A percentile compares a stretch with the other conserved stretches of the same genome.
These are phyloP conservation scores for Euphonia xanthogaster DNA, from an alignment of 2,797 vertebrate genomes.

Conservation along the genomic window DNA sequence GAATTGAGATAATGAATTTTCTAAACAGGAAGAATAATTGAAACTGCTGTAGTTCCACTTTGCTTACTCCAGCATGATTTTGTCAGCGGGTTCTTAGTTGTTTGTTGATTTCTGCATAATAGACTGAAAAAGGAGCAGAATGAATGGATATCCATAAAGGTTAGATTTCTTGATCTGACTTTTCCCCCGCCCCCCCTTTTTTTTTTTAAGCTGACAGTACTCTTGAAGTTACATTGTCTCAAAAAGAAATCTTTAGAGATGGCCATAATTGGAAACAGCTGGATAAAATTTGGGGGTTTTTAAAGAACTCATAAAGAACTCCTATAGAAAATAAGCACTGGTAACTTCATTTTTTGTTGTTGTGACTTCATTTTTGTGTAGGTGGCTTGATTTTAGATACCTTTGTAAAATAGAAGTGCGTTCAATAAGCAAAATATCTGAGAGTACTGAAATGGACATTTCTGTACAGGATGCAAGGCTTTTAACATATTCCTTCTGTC, in stretches of 20 bases:
- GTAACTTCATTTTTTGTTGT: not conserved
- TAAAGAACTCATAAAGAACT: not conserved
- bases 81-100: not conserved
- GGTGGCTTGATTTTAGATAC: not conserved
- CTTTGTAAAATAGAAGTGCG: not conserved
- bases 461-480: not conserved
- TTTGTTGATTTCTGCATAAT: not conserved
- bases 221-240: not conserved
- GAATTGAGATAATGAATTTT: not conserved
- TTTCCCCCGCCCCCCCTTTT: fast-evolving
- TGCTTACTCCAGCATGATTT: not conserved
- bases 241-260: not conserved
- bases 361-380: no score
- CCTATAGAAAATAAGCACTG: not conserved
- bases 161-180: not conserved
- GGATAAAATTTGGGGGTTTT: not conserved
- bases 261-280: not conserved
- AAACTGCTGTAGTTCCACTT: not conserved
- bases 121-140: not conserved
- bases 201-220: not conserved
- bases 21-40: not conserved
- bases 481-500: not conserved
- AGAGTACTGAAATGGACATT: not conserved
- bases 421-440: not conserved
- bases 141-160: not conserved